These are phyloP conservation scores for Tympanuchus pallidicinctus DNA, from an alignment of 2,113 vertebrate species.

Conservation along the genomic window DNA sequence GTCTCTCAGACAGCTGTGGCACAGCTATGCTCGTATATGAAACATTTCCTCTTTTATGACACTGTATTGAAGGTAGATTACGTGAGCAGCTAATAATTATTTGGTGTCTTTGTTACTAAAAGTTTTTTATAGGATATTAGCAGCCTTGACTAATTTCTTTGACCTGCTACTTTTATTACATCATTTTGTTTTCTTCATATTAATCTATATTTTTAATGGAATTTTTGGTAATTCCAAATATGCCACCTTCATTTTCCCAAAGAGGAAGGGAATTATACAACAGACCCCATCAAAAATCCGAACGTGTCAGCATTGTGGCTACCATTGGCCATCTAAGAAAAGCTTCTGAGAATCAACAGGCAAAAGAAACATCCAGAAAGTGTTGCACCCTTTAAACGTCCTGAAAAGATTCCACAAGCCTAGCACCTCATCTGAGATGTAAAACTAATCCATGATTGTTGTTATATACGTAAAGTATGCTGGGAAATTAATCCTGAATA, in stretches of 20 bases:
- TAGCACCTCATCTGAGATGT: neutral
- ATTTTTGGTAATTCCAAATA: neutral
- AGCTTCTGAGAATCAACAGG: neutral
- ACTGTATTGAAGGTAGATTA: neutral
- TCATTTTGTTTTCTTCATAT: neutral
- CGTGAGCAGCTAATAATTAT: neutral
- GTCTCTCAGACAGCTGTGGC: neutral
- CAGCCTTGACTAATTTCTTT: neutral
- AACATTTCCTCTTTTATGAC: neutral
- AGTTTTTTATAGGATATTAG: neutral
- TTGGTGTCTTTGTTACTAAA: neutral
- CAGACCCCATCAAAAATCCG: neutral
- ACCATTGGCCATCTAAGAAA: neutral
- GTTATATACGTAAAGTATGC: neutral
- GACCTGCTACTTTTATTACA: neutral
- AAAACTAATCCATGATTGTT: neutral
- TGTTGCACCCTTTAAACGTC: accelerated
- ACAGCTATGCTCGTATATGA: neutral
- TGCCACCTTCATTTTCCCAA: neutral
- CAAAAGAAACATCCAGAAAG: neutral
- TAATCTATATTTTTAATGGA: neutral
- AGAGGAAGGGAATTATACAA: neutral
- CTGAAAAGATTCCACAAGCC: neutral
- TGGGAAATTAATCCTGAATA: neutral
- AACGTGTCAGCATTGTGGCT: neutral